Evolutionary conservation across 2,888 invertebrate species (phyloP), one percentile per base, ranked within the genome.

Genomic region (Xylophagus ater): DNA sequence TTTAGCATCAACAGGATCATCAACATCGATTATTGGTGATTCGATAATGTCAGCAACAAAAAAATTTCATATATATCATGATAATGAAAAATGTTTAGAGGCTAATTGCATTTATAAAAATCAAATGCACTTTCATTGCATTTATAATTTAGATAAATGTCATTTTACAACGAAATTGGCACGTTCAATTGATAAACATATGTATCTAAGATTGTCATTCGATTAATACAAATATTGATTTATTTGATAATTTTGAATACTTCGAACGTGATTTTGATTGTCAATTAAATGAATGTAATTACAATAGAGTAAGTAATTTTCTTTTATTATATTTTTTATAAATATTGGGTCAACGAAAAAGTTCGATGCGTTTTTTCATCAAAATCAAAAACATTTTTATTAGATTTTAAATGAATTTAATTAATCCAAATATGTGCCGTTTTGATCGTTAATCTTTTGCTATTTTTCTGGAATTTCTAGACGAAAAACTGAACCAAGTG

Each of bases 51-150:
- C 60, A 57, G 2, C 59, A 58, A 37, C 40, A 57, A 3, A 62
- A 12, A 40, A 40, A 40, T 41, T 47, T 25, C 35, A 40, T 4
- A 30, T 42, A 13, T 42, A 34, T 34, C 41, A 45, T 36, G 21
- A 41, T 14, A 37, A 33, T 28, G 74, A 75, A 31, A 67, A 71
- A 20, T 90, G 90, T 57, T 78, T 80, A 1, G 86, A 89, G 55
- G 71, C 75, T 0, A 70, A 76, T 38, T 92, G 90, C 57, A 74
- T 76, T 15, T 75, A 76, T 44, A 19, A 64, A 78, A 71, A 76
- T 4, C 73, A 76, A 46, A 71, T 78, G 32, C 93, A 93, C 60
- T 84, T 80, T 54, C 93, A 93, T 59, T 93, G 92, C 66, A 80
- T 78, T 29, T 36, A 25, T 13, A 37, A 34, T 28, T 73, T 74